Evolutionary conservation across 2,113 vertebrate genomes (phyloP), one percentile per base, ranked within the genome.

Genomic region (Oncorhynchus kisutch): DNA sequence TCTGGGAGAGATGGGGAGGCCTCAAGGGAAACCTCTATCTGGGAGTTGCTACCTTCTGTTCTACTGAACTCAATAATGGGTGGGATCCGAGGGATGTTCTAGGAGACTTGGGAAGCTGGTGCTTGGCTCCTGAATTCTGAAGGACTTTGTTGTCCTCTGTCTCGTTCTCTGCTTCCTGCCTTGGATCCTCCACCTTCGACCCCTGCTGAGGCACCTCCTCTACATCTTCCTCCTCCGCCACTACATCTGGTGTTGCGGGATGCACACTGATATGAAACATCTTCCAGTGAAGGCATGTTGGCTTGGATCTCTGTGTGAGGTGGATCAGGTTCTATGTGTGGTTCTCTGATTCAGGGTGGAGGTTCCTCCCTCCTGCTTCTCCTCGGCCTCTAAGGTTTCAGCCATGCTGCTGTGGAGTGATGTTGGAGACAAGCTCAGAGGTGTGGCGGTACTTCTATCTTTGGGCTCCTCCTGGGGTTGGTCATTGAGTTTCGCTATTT

Each of bases 401-500:
- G 54, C 51, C 20, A 22, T 27, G 9, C 27, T 5, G 12, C 4
- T 49, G 54, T 27, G 84, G 11, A 34, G 78, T 18, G 11, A 69
- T 24, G 71, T 66, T 45, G 72, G 54, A 51, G 67, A 4, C 16
- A 75, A 29, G 29, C 62, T 45, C 62, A 24, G 67, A 22, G 1
- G 51, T 5, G 82, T 62, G 67, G 74, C 27, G 77, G 79, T 71
- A 81, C 70, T 54, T 31, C 29, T 31, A 70, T 71, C 71, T 70
- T 18, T 8, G 49, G 22, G 49, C 82, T 74, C 76, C 74, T 87
- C 81, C 77, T 60, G 16, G 20, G 20, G 16, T 6, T 6, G 57
- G 57, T n/a, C 6, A 7, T 60, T 4, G 31, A 4, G 25, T 74
- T 67, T 67, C 0, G 39, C 64, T 9, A 14, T 22, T 70, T 76